phyloP scores from a whole-genome alignment of 1,140 invertebrate genomes.

The Neodiprion virginianus region DNA sequence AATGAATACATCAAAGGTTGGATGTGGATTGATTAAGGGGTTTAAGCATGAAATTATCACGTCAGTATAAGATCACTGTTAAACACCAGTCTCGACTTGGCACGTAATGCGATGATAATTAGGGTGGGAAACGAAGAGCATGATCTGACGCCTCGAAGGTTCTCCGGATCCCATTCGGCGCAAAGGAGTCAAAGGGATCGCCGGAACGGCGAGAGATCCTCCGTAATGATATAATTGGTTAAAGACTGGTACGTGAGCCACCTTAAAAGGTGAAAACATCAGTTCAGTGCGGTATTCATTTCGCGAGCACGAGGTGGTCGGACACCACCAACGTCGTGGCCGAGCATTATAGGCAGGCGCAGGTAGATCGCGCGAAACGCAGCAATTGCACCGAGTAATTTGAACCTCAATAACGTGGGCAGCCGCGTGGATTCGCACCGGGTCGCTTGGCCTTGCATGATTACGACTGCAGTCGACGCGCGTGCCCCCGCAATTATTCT shows the following conservation, averaged over 20 bases:
- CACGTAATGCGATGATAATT: constrained; percentile 5
- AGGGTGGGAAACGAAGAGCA: constrained; percentile 6
- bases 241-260: neutral
- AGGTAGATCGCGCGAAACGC: neutral
- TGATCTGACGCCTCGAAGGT: neutral
- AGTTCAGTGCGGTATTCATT: neutral
- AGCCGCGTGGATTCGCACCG: neutral
- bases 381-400: constrained; percentile 5
- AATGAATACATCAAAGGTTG: neutral
- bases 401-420: constrained; percentile 2
- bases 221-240: neutral
- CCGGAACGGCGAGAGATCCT: neutral
- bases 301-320: neutral
- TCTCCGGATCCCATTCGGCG: neutral
- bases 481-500: neutral
- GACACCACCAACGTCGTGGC: neutral
- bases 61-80: neutral
- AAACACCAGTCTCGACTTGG: neutral
- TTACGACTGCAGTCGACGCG: neutral
- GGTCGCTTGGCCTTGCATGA: neutral
- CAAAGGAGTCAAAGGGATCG: neutral
- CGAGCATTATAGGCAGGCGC: neutral
- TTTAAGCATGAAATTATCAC: neutral
- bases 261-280: neutral
- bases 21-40: neutral